Evolutionary conservation across 2,888 invertebrate genomes (phyloP), one percentile per base, ranked within the genome.

Genomic region (Leucania comma): DNA sequence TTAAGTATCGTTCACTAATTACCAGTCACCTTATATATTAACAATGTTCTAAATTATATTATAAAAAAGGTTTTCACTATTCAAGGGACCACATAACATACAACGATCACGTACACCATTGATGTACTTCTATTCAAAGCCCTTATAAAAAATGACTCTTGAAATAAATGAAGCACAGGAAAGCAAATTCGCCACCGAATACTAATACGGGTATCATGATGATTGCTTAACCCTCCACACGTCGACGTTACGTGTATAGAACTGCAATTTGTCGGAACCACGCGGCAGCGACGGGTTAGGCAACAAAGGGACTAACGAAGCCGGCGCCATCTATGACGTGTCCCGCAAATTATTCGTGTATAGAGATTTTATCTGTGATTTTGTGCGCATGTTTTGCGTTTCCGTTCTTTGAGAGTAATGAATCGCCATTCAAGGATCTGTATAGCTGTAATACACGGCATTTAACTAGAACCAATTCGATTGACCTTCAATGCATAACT

Each of bases 241-340:
- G 57, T 72, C 57, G n/a, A 67, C 48, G 57, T 64, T 68, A 78
- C 64, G 64, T 65, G 78, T 79, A 67, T 56, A 74, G 79, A 69
- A 54, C 62, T 67, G 80, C 76, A 82, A 83, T 82, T 84, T 83
- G 72, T 46, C 60, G 67, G 46, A 61, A 70, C 72, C 71, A 71
- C 54, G 75, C 71, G 38, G 56, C 48, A 38, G 22, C 57, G 54
- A 78, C 68, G 56, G 61, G 50, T 63, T 51, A 48, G 29, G 53
- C 69, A 64, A 84, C 82, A 83, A 83, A 85, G 73, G 83, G 50
- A 42, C 66, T 83, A 83, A 83, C 83, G 85, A 85, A 76, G 48
- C 53, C 42, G 48, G 73, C 70, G 72, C 71, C 76, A 82, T 70
- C 68, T 82, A 74, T 76, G 65, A 61, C 51, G 51, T 53, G 26